Percentiles rank a stretch among this genome's conserved stretches.
These are phyloP conservation scores for Medauroidea extradentata DNA, from an alignment of 1,140 invertebrate genomes.

Conservation along the genomic window DNA sequence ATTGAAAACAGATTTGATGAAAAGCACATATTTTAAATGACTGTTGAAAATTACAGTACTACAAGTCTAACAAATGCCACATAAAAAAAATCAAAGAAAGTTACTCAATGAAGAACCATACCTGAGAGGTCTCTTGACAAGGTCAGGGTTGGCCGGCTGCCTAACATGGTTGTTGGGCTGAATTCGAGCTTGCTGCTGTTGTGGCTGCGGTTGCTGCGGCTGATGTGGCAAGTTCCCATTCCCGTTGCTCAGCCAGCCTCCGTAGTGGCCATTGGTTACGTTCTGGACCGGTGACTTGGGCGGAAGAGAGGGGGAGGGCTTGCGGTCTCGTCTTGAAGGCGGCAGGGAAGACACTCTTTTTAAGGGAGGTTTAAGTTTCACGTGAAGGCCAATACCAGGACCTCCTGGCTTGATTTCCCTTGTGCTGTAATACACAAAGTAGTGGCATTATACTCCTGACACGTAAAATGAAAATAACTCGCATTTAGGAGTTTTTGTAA, in stretches of 20 bases:
- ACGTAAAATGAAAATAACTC: too few relatives aligned
- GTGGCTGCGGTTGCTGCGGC: conserved; percentile 29
- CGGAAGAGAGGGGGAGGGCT: conserved; percentile 33
- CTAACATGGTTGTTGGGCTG: conserved; percentile 26
- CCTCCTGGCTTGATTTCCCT: conserved; percentile 87
- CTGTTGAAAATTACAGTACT: too few relatives aligned
- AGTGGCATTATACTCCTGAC: too few relatives aligned
- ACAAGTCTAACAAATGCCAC: too few relatives aligned
- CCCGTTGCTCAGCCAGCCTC: conserved; percentile 31
- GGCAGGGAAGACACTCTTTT: not conserved
- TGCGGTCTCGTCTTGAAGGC: conserved; percentile 15
- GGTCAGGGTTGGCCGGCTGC: conserved; percentile 50
- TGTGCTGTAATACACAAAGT: conserved; percentile 64
- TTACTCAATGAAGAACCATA: conserved; percentile 40
- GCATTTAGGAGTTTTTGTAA: too few relatives aligned
- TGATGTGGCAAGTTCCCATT: conserved; percentile 33
- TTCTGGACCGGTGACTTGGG: conserved; percentile 16
- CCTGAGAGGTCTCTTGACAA: conserved; percentile 66
- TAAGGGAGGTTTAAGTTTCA: conserved; percentile 49
- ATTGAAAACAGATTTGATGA: too few relatives aligned
- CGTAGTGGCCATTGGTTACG: conserved; percentile 11
- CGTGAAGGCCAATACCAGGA: conserved; percentile 77
- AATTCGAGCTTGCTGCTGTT: conserved; percentile 15
- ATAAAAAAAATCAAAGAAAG: too few relatives aligned
- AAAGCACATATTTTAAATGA: too few relatives aligned